Conservation (phyloP, 2,113 vertebrate species). For the Misgurnus anguillicaudatus region DNA sequence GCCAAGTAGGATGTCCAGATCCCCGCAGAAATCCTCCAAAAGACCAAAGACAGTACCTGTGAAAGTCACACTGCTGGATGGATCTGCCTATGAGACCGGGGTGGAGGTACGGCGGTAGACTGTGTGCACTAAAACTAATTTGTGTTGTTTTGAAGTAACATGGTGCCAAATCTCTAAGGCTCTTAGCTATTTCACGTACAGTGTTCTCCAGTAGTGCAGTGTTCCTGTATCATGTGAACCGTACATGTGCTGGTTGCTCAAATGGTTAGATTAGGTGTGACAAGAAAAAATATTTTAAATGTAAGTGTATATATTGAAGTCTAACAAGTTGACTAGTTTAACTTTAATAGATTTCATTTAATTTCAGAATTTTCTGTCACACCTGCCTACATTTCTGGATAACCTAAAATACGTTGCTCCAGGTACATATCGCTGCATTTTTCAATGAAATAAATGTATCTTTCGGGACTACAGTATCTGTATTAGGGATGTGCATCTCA, state of each 20-base stretch:
- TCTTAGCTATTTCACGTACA: neutral
- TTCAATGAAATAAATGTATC: too few relatives aligned
- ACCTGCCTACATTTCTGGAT: too few relatives aligned
- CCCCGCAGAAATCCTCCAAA: constrained; percentile 90
- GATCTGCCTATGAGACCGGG: constrained; percentile 87
- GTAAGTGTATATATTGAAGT: too few relatives aligned
- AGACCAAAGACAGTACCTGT: constrained; percentile 88
- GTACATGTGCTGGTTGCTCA: neutral
- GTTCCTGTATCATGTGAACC: neutral
- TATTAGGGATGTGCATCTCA: too few relatives aligned
- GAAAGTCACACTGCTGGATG: constrained; percentile 90
- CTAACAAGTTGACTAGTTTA: too few relatives aligned
- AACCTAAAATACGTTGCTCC: too few relatives aligned
- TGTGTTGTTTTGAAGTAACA: constrained; percentile 3
- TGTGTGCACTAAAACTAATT: neutral
- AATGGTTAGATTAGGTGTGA: neutral
- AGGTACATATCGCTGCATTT: too few relatives aligned
- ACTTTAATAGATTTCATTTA: too few relatives aligned
- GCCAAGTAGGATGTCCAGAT: constrained; percentile 93
- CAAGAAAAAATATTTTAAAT: neutral
- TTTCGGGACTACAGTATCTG: too few relatives aligned
- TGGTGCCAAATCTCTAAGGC: neutral
- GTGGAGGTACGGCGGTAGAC: constrained; percentile 82
- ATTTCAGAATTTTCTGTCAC: too few relatives aligned
- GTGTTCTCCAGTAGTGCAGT: neutral